These are phyloP conservation scores for Lasioglossum lativentre DNA, from an alignment of 2,888 invertebrate species.

Conservation along the genomic window DNA sequence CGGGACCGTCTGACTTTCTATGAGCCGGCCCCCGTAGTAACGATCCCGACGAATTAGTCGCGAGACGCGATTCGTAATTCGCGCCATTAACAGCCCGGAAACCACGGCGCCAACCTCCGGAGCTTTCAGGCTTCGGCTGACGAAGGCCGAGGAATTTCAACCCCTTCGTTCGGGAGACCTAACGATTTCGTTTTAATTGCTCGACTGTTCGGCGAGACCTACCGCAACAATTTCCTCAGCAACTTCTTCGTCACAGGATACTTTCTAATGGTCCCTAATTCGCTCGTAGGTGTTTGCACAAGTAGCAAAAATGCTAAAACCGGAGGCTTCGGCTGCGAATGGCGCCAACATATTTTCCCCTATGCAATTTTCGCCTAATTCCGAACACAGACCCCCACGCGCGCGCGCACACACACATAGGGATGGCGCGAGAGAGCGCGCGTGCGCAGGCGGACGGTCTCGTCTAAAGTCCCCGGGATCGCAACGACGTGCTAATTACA, in stretches of 20 bases:
- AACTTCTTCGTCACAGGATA: neutral
- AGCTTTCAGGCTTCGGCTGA: neutral
- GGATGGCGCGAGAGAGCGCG: neutral
- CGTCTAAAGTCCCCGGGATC: conserved; percentile 66
- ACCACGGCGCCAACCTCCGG: no score
- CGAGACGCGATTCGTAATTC: conserved; percentile 23
- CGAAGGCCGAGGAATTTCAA: neutral
- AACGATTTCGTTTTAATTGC: conserved; percentile 1
- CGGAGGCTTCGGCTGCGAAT: no score
- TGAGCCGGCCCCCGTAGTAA: neutral
- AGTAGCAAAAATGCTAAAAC: no score
- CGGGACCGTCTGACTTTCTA: neutral
- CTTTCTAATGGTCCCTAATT: no score
- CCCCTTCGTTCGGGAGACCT: neutral
- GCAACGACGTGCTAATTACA: conserved; percentile 83
- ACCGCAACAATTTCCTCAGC: neutral
- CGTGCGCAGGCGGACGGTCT: conserved; percentile 33
- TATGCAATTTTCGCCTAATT: neutral
- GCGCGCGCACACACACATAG: neutral
- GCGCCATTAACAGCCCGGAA: neutral
- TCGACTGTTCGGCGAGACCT: neutral
- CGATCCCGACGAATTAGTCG: conserved; percentile 29
- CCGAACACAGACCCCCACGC: neutral
- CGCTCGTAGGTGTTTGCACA: no score
- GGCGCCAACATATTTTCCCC: neutral